Conservation (phyloP, 2,888 invertebrate species). For the Pseudococcus viburni region DNA sequence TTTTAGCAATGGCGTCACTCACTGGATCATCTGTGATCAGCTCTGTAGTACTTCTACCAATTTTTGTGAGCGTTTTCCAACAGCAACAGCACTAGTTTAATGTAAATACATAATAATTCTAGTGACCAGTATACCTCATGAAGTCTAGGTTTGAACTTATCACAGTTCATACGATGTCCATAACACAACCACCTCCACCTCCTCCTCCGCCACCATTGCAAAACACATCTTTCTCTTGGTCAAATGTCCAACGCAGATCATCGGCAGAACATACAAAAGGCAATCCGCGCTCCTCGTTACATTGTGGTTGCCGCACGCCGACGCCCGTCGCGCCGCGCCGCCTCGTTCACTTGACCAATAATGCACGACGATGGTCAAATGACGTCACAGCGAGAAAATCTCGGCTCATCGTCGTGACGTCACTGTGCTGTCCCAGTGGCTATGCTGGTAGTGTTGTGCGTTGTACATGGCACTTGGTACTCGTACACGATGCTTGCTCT, state of each 20-base stretch:
- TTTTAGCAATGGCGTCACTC: no score
- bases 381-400: conserved; percentile 62
- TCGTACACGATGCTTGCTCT: neutral
- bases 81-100: no score
- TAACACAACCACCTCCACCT: neutral
- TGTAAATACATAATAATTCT: neutral
- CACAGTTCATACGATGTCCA: neutral
- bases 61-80: no score
- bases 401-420: conserved; percentile 58
- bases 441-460: conserved; percentile 31
- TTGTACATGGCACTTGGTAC: neutral
- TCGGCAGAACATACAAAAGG: neutral
- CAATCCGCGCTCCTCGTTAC: neutral
- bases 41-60: no score
- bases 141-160: neutral
- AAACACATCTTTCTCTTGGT: neutral
- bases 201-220: neutral
- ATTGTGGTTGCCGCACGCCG: neutral
- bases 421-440: conserved; percentile 62
- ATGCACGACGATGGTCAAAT: conserved; percentile 49
- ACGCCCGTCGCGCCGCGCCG: conserved; percentile 10
- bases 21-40: no score
- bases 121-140: neutral
- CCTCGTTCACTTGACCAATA: conserved; percentile 53
- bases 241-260: neutral